Evolutionary conservation across 2,888 invertebrate genomes (phyloP), one percentile per base, ranked within the genome.

Genomic region (Abrostola triplasia): DNA sequence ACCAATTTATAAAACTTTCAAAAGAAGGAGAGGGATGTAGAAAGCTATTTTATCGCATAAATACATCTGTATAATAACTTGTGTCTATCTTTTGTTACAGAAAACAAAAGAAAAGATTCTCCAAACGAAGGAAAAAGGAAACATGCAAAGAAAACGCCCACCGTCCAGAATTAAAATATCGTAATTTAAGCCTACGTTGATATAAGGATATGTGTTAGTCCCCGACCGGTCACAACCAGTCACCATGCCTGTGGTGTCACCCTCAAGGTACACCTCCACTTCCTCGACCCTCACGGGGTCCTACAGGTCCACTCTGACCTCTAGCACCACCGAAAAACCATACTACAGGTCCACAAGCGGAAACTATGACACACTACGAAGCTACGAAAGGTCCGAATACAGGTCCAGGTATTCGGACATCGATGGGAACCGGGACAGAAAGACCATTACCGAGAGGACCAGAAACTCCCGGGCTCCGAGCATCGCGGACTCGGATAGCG

Each of bases 211-310:
- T 79, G 77, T 73, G 71, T 67, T 55, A 42, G 48, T 62, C 55
- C 63, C 66, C 10, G 1, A 24, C 1, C 36, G 10, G 8, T 52
- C 38, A 10, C 36, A 36, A 49, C 1, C 70, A 53, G 37, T 61
- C 85, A 93, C 81, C 72, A 96, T 96, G 96, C 95, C 96, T 73
- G 95, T 95, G 52, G 93, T 95, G 7, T 95, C 95, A 12, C 96
- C 96, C 5, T 95, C 95, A 37, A 87, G 95, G 44, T 94, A 90
- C 75, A 88, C 84, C 38, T 82, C 91, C 0, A 86, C 91, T 4
- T 94, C 95, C 40, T 90, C 93, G 63, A 86, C 86, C 86, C 83
- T 93, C 62, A 94, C 95, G 38, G 94, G 96, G 35, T 95, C 95
- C 0, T 95, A 90, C 65, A 76, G 95, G 0, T 91, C 95, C 0